Base-by-base conservation (phyloP, 2,797 vertebrate species). In the Hydrocynus forskahlii region DNA sequence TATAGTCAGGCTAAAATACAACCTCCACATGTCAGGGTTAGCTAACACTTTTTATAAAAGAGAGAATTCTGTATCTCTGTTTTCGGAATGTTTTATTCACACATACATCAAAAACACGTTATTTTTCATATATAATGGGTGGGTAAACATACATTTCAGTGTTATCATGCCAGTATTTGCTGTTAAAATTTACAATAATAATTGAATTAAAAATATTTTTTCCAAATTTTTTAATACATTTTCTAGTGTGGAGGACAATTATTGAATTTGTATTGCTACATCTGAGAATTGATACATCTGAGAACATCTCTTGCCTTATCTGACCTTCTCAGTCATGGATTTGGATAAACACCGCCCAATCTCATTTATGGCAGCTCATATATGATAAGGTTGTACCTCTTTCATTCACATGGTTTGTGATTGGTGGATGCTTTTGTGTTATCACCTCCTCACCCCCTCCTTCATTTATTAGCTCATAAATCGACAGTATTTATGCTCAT, bases 391-490 rank as follows among this genome's bases (percentile, higher is more conserved):
- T 50, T 48, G 4, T 13, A 1, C 6, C 21, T 70, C 45, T 16
- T 13, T 25, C 38, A 68, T 21, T 21, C 17, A 45, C 67, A 69
- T 48, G 12, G 67, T 14, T n/a, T 38, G 19, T 54, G 29, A 79
- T 21, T 48, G 64, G 76, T 80, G 57, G 14, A 21, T 45, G 40
- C 62, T 72, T 64, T 64, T 17, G 75, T 66, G 66, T 71, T 40
- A 75, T 4, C 25, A 7, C 1, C 2, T 59, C 12, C 4, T 43
- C 54, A 63, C 64, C 12, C 7, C n/a, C 69, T 8, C 17, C 64
- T 43, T 59, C 69, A 54, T 45, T 21, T 76, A 74, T 45, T 74
- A 35, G 43, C 29, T 25, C 50, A 23, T 48, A 66, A 52, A 35
- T 7, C 5, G 25, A 23, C 38, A 68, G 62, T 69, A 82, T 68